These are phyloP conservation scores for Gastracanthus pulcherrimus DNA, from an alignment of 2,888 invertebrate species.

Conservation along the genomic window DNA sequence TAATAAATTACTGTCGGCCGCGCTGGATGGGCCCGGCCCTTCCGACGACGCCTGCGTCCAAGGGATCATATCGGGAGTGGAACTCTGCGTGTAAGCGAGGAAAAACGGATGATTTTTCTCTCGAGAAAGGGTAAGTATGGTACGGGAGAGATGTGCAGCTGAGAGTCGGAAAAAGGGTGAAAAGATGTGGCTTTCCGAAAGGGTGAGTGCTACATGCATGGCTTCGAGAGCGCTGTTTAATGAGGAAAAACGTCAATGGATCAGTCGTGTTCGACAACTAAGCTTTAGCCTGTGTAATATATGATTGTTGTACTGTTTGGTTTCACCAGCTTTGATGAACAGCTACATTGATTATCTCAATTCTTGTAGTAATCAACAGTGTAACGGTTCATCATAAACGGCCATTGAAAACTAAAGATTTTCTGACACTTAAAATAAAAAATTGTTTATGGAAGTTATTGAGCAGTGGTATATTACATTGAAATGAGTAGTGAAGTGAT, in stretches of 20 bases:
- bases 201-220: slow-evolving; percentile 29
- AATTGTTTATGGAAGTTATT: too few relatives aligned
- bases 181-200: slow-evolving; percentile 33
- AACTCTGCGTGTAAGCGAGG: background rate
- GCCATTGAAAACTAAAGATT: too few relatives aligned
- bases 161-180: background rate
- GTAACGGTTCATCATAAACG: too few relatives aligned
- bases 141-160: background rate
- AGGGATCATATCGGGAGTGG: background rate
- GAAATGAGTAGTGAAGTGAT: too few relatives aligned
- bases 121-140: background rate
- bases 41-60: background rate
- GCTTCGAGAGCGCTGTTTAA: slow-evolving; percentile 10
- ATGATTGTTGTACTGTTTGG: background rate
- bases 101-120: too few relatives aligned
- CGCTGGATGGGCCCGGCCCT: background rate
- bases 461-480: too few relatives aligned
- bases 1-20: slow-evolving; percentile 65
- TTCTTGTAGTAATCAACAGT: too few relatives aligned
- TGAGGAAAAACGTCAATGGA: slow-evolving; percentile 29
- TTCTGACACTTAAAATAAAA: too few relatives aligned
- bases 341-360: too few relatives aligned
- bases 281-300: too few relatives aligned
- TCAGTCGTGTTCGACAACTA: too few relatives aligned
- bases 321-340: background rate